Evolutionary conservation across 1,140 invertebrate species (phyloP), one percentile per base, ranked within the genome.

Genomic region (Cydia strobilella): DNA sequence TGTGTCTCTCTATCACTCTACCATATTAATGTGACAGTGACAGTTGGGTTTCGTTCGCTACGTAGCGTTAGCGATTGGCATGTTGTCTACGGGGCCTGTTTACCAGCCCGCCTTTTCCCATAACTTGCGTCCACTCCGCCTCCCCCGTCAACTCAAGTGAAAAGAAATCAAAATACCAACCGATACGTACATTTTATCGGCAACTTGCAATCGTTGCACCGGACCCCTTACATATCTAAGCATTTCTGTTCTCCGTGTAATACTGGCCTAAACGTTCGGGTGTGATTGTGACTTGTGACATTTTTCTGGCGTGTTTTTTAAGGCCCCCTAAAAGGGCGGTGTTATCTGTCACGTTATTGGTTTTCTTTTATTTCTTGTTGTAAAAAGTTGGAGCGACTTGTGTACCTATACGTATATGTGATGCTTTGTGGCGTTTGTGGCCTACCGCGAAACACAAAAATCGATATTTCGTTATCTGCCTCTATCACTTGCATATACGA

Each of bases 181-280:
- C 74, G 74, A 79, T 83, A 80, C 75, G 42, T 69, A 69, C 63
- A 82, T 79, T 80, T 59, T 84, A 90, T 86, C 80, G 76, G 76
- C 45, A 74, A 79, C 76, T 77, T 90, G 88, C 88, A 87, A 86
- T 85, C 79, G 79, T 78, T 87, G 85, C 82, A 86, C 80, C 79
- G 71, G 75, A 73, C 77, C 82, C 84, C 81, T 81, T 79, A 75
- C 66, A 73, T 66, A 74, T 35, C 63, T 35, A 15, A 31, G 63
- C 54, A 59, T 59, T 59, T 59, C 54, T 20, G n/a, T 2, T 6
- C 45, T 54, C n/a, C 6, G 7, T 59, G 20, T n/a, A 59, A 1
- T 59, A 59, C 9, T 59, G 54, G 20, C 20, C 10, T 59, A 59
- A 59, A 59, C 0, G 54, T 59, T 12, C 12, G 20, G 3, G 54